Evolutionary conservation across 2,797 vertebrate genomes (phyloP).

Genomic region (Champsocephalus esox): DNA sequence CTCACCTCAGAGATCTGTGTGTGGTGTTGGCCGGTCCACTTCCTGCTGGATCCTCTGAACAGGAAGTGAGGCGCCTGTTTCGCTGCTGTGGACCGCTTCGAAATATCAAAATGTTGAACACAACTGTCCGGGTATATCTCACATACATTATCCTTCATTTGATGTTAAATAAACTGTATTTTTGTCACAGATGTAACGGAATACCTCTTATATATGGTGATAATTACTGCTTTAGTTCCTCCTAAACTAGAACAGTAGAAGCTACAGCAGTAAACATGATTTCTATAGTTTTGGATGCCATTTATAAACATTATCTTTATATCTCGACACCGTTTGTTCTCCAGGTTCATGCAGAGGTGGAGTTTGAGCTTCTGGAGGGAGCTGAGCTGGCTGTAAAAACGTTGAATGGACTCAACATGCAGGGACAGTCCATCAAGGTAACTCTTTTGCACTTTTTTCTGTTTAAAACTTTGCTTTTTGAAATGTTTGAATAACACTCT

Average conservation of each 20-base stretch:
- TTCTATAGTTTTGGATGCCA: not conserved
- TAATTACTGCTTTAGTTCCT: not conserved
- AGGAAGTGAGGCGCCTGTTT: slow-evolving; percentile 84
- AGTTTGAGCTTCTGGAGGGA: slow-evolving; percentile 88
- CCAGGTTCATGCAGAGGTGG: slow-evolving; percentile 87
- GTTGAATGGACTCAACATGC: slow-evolving; percentile 80
- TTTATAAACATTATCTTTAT: not conserved
- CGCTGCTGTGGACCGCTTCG: slow-evolving; percentile 85
- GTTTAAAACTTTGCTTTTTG: too few species aligned
- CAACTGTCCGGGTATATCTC: slow-evolving; percentile 80
- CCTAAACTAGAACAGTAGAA: not conserved
- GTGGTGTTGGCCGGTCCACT: slow-evolving; percentile 91
- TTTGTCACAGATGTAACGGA: not conserved
- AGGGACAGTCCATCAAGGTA: slow-evolving; percentile 86
- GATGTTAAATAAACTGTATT: not conserved
- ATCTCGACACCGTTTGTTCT: slow-evolving; percentile 25
- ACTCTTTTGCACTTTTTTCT: not conserved
- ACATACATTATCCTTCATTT: not conserved
- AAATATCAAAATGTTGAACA: slow-evolving; percentile 81
- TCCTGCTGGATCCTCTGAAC: slow-evolving; percentile 76
- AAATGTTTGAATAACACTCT: too few species aligned
- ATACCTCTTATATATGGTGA: not conserved
- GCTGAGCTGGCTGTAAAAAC: slow-evolving; percentile 85
- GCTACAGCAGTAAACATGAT: too few species aligned
- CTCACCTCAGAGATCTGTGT: slow-evolving; percentile 86